Conservation (phyloP, 2,113 vertebrate species). For the Cardinalis cardinalis region DNA sequence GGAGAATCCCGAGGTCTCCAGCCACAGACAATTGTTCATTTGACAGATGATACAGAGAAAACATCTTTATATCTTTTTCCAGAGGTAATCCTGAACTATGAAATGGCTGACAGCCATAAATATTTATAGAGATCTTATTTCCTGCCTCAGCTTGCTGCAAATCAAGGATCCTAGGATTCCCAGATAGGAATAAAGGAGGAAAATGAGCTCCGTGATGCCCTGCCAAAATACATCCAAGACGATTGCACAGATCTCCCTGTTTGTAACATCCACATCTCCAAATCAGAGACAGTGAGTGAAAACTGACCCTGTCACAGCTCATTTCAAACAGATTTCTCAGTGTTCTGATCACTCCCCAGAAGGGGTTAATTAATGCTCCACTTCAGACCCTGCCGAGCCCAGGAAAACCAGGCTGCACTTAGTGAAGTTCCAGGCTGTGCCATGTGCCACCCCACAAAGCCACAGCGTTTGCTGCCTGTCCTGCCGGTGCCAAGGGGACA, state of each 20-base stretch:
- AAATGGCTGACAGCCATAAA: conserved; percentile 46
- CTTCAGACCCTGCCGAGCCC: background rate
- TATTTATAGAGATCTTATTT: conserved; percentile 10
- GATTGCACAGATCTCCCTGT: background rate
- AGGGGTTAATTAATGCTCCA: background rate
- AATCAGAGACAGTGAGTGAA: background rate
- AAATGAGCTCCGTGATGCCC: background rate
- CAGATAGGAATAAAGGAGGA: background rate
- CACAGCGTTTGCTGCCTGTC: accelerated
- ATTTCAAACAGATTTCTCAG: background rate
- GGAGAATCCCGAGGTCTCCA: background rate
- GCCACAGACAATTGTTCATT: background rate
- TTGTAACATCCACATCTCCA: accelerated
- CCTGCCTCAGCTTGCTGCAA: background rate
- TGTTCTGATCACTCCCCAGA: background rate
- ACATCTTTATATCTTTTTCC: background rate
- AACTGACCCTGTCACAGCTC: no score
- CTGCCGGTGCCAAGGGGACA: background rate
- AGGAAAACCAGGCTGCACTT: background rate
- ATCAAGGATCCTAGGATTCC: background rate
- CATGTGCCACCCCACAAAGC: background rate
- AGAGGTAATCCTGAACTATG: background rate
- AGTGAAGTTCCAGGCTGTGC: background rate
- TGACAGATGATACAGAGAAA: background rate
- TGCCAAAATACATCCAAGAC: background rate